Evolutionary conservation across 1,140 invertebrate genomes (phyloP).

Genomic region (Hypothenemus hampei): DNA sequence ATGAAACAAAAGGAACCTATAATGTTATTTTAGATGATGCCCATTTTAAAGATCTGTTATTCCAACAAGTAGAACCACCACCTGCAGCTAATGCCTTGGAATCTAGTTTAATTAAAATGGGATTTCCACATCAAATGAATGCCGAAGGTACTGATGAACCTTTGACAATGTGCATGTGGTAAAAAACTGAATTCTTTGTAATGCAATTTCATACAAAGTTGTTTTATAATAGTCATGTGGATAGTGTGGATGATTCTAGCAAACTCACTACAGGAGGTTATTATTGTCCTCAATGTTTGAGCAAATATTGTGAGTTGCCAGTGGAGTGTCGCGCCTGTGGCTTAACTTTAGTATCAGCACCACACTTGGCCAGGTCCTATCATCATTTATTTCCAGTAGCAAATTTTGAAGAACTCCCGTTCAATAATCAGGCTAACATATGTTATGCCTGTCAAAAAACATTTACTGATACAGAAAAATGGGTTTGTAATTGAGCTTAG

Average conservation of each 20-base stretch:
- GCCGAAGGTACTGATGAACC: slow-evolving; percentile 59
- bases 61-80: slow-evolving; percentile 81
- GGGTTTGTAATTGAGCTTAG: slow-evolving; percentile 55
- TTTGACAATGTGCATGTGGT: slow-evolving; percentile 84
- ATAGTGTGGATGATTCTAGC: slow-evolving; percentile 61
- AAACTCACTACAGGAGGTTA: slow-evolving; percentile 74
- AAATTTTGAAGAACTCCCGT: slow-evolving; percentile 68
- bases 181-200: slow-evolving; percentile 38
- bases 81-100: slow-evolving; percentile 74
- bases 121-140: slow-evolving; percentile 75
- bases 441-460: slow-evolving; percentile 71
- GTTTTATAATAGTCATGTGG: slow-evolving; percentile 68
- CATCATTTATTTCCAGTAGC: slow-evolving; percentile 94
- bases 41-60: slow-evolving; percentile 78
- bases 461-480: slow-evolving; percentile 65
- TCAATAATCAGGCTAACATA: slow-evolving; percentile 50
- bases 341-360: slow-evolving; percentile 93
- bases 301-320: slow-evolving; percentile 96
- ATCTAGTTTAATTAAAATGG: slow-evolving; percentile 86
- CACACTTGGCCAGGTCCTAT: slow-evolving; percentile 94
- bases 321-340: slow-evolving; percentile 94
- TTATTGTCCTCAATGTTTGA: slow-evolving; percentile 92
- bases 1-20: slow-evolving; percentile 80
- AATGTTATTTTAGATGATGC: slow-evolving; percentile 86
- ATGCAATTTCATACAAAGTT: not conserved